These are phyloP conservation scores for Callyntrura sp. DNA, from an alignment of 2,888 invertebrate genomes.

Conservation along the genomic window DNA sequence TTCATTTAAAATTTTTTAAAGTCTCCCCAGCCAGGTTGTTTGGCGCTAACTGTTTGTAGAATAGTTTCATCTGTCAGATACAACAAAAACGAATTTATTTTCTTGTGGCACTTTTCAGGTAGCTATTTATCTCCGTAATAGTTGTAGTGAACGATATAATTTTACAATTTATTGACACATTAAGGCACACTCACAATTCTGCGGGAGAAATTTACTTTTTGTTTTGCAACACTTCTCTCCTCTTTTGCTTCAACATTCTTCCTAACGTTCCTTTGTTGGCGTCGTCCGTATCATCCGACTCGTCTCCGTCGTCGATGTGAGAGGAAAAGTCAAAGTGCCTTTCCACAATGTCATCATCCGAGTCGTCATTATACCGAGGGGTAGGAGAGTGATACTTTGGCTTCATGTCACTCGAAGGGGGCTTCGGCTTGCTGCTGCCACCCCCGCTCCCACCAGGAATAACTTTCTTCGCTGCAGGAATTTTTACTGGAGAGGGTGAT, in stretches of 20 bases:
- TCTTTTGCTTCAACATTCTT: slow-evolving; percentile 79
- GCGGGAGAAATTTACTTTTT: slow-evolving; percentile 43
- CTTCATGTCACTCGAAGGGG: neutral
- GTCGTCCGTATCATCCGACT: slow-evolving; percentile 72
- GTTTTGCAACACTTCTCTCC: slow-evolving; percentile 79
- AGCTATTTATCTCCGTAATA: neutral
- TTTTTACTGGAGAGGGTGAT: slow-evolving; percentile 67
- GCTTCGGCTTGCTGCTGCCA: slow-evolving; percentile 12
- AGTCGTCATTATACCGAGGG: slow-evolving; percentile 72
- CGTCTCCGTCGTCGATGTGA: slow-evolving; percentile 52
- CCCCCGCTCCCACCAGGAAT: neutral
- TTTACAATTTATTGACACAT: neutral
- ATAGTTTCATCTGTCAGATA: no score
- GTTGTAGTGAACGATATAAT: no score
- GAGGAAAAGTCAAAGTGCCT: slow-evolving; percentile 65
- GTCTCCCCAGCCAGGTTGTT: no score
- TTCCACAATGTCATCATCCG: slow-evolving; percentile 75
- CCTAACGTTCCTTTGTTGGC: slow-evolving; percentile 80
- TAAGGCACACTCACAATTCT: neutral
- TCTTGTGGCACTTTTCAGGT: neutral
- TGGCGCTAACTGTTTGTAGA: no score
- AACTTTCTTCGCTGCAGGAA: slow-evolving; percentile 7
- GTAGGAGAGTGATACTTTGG: slow-evolving; percentile 17
- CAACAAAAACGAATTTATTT: neutral
- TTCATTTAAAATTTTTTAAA: no score